phyloP scores from a whole-genome alignment of 1,140 invertebrate genomes.

The Drosophila miranda region DNA sequence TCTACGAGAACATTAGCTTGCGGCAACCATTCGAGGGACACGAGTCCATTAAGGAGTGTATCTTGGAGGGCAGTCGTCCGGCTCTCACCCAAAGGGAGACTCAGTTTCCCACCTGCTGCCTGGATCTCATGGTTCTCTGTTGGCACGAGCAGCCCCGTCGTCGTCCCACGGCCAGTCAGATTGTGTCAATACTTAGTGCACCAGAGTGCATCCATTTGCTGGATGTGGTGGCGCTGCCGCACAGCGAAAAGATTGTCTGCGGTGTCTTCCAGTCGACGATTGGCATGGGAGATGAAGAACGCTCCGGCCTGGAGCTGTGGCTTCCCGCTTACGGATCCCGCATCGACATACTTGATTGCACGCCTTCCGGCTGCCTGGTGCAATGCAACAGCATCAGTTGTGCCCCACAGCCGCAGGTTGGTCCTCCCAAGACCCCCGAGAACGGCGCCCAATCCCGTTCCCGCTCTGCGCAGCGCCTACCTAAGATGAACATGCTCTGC shows the following conservation, averaged over 20 bases:
- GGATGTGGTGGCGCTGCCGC: constrained; percentile 89
- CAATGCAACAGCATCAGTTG: constrained; percentile 75
- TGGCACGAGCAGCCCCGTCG: constrained; percentile 94
- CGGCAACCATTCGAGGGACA: constrained; percentile 97
- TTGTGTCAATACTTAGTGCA: constrained; percentile 93
- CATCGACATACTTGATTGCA: constrained; percentile 86
- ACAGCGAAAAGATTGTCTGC: constrained; percentile 84
- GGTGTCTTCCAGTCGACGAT: constrained; percentile 54
- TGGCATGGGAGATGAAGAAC: constrained; percentile 55
- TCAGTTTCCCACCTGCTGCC: constrained; percentile 93
- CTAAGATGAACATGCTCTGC: constrained; percentile 74
- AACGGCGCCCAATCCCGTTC: constrained; percentile 44
- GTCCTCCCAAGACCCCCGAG: constrained; percentile 57
- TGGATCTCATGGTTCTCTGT: constrained; percentile 97
- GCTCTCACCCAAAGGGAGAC: constrained; percentile 92
- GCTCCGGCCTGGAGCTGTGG: constrained; percentile 86
- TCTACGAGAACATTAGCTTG: constrained; percentile 97
- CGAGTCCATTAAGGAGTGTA: constrained; percentile 97
- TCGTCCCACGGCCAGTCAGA: constrained; percentile 95
- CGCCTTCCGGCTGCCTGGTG: constrained; percentile 83
- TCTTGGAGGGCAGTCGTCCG: constrained; percentile 96
- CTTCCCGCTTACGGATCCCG: constrained; percentile 88
- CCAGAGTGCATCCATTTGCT: constrained; percentile 96
- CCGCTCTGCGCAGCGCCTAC: constrained; percentile 58
- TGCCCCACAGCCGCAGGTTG: constrained; percentile 57